Evolutionary conservation across 2,113 vertebrate species (phyloP).

Genomic region (Pterophyllum scalare): DNA sequence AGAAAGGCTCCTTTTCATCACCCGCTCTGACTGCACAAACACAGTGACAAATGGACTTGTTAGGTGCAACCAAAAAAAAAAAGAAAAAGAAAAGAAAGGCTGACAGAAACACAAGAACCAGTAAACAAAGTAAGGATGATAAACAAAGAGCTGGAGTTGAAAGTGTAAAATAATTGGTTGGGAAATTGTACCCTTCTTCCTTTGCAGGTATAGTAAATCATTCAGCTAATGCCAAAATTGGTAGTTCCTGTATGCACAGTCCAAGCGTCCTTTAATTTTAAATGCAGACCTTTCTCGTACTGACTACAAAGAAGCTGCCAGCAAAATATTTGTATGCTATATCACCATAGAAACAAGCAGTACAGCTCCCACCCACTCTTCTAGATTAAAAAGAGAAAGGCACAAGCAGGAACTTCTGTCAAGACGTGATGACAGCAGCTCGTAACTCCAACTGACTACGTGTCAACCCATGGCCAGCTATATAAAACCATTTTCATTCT

Average conservation of each 20-base stretch:
- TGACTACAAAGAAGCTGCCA: slow-evolving; percentile 48
- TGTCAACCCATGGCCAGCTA: background rate
- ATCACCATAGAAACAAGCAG: slow-evolving; percentile 73
- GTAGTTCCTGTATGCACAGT: background rate
- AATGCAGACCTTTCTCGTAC: slow-evolving; percentile 34
- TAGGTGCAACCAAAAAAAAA: slow-evolving; percentile 7
- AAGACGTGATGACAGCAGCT: slow-evolving; percentile 36
- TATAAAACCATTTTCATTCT: background rate
- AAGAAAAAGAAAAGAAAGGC: background rate
- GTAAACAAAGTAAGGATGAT: slow-evolving; percentile 8
- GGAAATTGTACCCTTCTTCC: slow-evolving; percentile 16
- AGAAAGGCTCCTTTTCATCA: slow-evolving; percentile 43
- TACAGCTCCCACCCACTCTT: slow-evolving; percentile 49
- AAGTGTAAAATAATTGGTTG: slow-evolving; percentile 19
- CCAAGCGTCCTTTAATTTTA: slow-evolving; percentile 34
- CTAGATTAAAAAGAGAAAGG: slow-evolving; percentile 34
- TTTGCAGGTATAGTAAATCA: slow-evolving; percentile 20
- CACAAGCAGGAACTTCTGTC: slow-evolving; percentile 30
- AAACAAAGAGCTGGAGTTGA: slow-evolving; percentile 6
- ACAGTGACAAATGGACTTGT: slow-evolving; percentile 28
- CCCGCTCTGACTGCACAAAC: slow-evolving; percentile 36
- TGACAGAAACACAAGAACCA: background rate
- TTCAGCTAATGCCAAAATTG: slow-evolving; percentile 35
- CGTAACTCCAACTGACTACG: background rate
- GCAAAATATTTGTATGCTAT: slow-evolving; percentile 57